Evolutionary conservation across 2,888 invertebrate species (phyloP).

Genomic region (Monochamus alternatus): DNA sequence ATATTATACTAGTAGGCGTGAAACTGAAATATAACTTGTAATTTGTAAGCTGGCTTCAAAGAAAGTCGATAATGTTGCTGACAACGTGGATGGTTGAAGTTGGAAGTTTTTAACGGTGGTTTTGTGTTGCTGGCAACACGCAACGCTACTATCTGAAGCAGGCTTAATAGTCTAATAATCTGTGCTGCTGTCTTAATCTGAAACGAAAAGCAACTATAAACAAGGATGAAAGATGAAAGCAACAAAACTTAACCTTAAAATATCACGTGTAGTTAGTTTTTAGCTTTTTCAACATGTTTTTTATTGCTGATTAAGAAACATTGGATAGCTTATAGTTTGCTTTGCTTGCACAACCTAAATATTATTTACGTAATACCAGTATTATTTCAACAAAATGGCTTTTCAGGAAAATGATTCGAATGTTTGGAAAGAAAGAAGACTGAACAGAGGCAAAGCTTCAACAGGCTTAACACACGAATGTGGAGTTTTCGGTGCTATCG

Average conservation of each 20-base stretch:
- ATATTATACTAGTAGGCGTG: too few species aligned
- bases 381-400: constrained; percentile 34
- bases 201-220: too few species aligned
- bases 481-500: constrained; percentile 95
- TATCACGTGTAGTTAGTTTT: background rate
- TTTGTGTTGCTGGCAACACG: too few species aligned
- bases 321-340: background rate
- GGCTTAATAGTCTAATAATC: too few species aligned
- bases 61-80: too few species aligned
- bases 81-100: too few species aligned
- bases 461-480: constrained; percentile 86
- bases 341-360: background rate
- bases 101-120: too few species aligned
- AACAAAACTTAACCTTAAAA: constrained; percentile 9
- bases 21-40: too few species aligned
- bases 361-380: background rate
- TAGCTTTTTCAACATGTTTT: constrained; percentile 3
- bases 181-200: too few species aligned
- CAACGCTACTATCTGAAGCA: too few species aligned
- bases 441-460: constrained; percentile 45
- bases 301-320: background rate
- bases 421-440: constrained; percentile 48
- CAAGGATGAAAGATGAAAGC: too few species aligned
- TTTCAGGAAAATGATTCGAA: constrained; percentile 10
- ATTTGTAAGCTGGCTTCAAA: too few species aligned